Conservation (phyloP, 2,797 vertebrate species). For the Poecilia picta region DNA sequence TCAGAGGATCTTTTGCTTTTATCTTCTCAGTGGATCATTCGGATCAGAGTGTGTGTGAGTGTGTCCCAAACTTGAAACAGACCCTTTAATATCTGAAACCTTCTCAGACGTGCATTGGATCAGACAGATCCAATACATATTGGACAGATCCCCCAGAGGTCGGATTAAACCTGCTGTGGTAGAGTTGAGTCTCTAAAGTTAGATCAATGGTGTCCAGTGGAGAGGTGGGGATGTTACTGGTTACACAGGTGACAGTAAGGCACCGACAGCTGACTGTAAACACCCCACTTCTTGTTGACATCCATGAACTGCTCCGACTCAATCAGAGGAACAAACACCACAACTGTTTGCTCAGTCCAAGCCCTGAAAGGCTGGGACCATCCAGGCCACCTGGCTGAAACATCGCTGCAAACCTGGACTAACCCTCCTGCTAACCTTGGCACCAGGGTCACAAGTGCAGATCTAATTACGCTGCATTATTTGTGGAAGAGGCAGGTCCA, state of each 20-base stretch:
- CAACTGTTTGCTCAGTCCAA: slow-evolving; percentile 68
- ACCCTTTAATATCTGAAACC: slow-evolving; percentile 46
- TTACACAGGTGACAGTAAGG: slow-evolving; percentile 64
- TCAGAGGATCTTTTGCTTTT: slow-evolving; percentile 36
- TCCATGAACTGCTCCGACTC: slow-evolving; percentile 37
- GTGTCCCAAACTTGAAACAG: slow-evolving; percentile 40
- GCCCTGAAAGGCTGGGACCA: slow-evolving; percentile 12
- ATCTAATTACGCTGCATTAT: slow-evolving; percentile 76
- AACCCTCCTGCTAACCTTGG: slow-evolving; percentile 72
- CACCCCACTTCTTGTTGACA: slow-evolving; percentile 71
- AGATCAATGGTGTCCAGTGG: background rate
- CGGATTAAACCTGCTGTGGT: slow-evolving; percentile 48
- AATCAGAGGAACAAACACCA: slow-evolving; percentile 83
- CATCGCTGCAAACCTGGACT: slow-evolving; percentile 62
- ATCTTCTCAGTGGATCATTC: slow-evolving; percentile 64
- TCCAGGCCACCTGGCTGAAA: slow-evolving; percentile 72
- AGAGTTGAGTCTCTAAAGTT: slow-evolving; percentile 24
- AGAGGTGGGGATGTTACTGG: slow-evolving; percentile 38
- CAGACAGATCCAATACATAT: too few relatives aligned
- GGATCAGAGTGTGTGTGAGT: slow-evolving; percentile 57
- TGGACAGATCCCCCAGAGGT: too few relatives aligned
- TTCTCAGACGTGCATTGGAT: slow-evolving; percentile 58
- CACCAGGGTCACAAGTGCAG: slow-evolving; percentile 79
- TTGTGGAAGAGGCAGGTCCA: slow-evolving; percentile 69
- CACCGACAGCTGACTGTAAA: slow-evolving; percentile 79